Conservation (phyloP, 2,113 vertebrate species). For the Microtus oregoni region DNA sequence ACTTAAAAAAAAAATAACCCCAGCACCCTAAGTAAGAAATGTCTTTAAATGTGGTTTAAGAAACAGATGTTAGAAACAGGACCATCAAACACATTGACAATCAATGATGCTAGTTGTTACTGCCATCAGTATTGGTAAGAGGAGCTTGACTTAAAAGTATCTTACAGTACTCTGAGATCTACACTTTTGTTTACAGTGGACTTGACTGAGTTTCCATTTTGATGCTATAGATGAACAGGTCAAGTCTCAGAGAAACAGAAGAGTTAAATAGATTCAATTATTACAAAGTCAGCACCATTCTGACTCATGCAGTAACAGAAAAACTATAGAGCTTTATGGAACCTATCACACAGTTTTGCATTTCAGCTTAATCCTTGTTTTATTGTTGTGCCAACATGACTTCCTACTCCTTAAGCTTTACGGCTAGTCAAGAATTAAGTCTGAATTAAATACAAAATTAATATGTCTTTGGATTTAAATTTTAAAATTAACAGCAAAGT, state of each 20-base stretch:
- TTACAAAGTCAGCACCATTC: slow-evolving; percentile 27
- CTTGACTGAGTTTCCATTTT: slow-evolving; percentile 9
- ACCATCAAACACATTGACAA: neutral
- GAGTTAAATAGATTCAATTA: slow-evolving; percentile 53
- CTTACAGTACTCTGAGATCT: slow-evolving; percentile 1
- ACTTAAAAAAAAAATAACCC: too few species aligned
- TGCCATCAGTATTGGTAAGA: neutral
- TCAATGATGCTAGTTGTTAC: neutral
- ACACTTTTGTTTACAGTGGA: slow-evolving; percentile 19
- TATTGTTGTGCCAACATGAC: slow-evolving; percentile 62
- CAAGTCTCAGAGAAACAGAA: slow-evolving; percentile 51
- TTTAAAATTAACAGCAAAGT: slow-evolving; percentile 70
- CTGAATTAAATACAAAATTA: slow-evolving; percentile 75
- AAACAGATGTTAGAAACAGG: neutral
- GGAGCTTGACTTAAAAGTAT: slow-evolving; percentile 36
- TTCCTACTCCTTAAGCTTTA: slow-evolving; percentile 69
- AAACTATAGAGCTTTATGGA: slow-evolving; percentile 48
- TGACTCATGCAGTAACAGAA: slow-evolving; percentile 40
- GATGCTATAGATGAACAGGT: slow-evolving; percentile 10
- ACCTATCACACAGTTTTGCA: slow-evolving; percentile 53
- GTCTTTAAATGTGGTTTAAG: slow-evolving; percentile 48
- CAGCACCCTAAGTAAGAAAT: slow-evolving; percentile 10
- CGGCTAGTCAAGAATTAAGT: slow-evolving; percentile 72
- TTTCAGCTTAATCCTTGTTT: slow-evolving; percentile 64
- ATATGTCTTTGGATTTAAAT: slow-evolving; percentile 61